Conservation (phyloP, 53 echinoderm and acorn worm genomes). For the Holothuria leucospilota region DNA sequence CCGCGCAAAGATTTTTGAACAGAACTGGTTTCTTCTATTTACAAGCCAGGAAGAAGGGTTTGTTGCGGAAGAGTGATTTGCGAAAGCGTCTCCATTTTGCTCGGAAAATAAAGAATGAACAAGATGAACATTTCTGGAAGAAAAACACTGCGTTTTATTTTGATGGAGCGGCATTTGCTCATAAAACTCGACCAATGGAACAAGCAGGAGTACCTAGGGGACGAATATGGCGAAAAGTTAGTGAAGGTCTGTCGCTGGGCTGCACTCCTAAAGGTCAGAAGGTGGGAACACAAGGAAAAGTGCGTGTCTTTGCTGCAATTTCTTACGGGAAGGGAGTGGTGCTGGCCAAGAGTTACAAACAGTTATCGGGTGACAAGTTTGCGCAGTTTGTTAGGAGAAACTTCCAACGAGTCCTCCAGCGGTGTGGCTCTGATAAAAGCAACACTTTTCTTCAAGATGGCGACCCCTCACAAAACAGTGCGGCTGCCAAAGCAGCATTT, state of each 20-base stretch:
- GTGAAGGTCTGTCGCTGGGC: constrained; percentile 1
- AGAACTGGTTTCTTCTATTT: background rate
- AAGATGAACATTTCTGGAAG: constrained; percentile 17
- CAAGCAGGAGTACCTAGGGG: constrained; percentile 1
- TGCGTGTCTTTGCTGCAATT: background rate
- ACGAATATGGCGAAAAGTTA: constrained; percentile 18
- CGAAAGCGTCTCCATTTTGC: constrained; percentile 8
- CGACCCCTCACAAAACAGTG: constrained; percentile 24
- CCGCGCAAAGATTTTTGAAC: constrained; percentile 2
- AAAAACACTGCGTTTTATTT: constrained; percentile 11
- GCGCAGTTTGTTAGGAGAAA: constrained; percentile 18
- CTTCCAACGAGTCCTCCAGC: background rate
- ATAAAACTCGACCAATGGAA: constrained; percentile 19
- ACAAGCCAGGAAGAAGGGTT: constrained; percentile 30
- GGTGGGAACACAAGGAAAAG: constrained; percentile 13
- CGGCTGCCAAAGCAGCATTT: background rate
- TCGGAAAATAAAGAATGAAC: constrained; percentile 13
- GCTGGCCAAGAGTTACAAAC: background rate
- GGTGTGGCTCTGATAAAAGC: constrained; percentile 1
- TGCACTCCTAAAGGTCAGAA: constrained; percentile 10
- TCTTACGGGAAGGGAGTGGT: constrained; percentile 19
- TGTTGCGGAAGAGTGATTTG: background rate
- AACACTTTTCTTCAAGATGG: constrained; percentile 20
- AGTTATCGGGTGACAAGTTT: constrained; percentile 13
- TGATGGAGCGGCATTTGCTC: constrained; percentile 19